Percentiles rank a stretch among this genome's conserved stretches.
These are phyloP conservation scores for Dasypolia templi DNA, from an alignment of 2,888 invertebrate genomes.

Conservation along the genomic window DNA sequence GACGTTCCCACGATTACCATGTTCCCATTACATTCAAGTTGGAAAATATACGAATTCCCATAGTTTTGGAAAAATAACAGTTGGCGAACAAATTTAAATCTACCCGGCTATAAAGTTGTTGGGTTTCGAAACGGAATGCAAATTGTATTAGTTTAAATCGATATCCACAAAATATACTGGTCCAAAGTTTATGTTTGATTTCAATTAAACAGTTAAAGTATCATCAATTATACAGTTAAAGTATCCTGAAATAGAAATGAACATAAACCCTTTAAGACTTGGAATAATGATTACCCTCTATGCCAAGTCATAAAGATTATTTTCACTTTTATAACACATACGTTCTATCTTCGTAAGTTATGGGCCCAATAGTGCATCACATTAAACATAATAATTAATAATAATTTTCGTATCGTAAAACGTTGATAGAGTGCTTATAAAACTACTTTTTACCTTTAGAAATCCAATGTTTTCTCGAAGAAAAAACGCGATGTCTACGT, in stretches of 20 bases:
- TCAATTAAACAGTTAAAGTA: no score
- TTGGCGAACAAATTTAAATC: conserved; percentile 5
- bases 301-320: conserved; percentile 46
- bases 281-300: conserved; percentile 12
- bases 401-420: conserved; percentile 54
- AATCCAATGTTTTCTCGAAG: conserved; percentile 60
- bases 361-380: conserved; percentile 52
- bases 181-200: neutral
- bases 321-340: conserved; percentile 50
- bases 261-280: conserved; percentile 9
- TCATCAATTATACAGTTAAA: neutral
- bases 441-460: conserved; percentile 55
- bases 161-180: neutral
- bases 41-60: conserved; percentile 29
- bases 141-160: conserved; percentile 5
- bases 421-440: conserved; percentile 45
- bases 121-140: neutral
- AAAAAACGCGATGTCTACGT: conserved; percentile 68
- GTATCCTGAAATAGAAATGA: conserved; percentile 14
- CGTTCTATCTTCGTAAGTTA: conserved; percentile 45
- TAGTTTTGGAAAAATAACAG: neutral
- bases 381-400: conserved; percentile 41
- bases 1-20: conserved; percentile 42
- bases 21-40: conserved; percentile 28
- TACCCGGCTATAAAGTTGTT: neutral